phyloP scores from a whole-genome alignment of 2,113 vertebrate genomes.

The Nerophis lumbriciformis region DNA sequence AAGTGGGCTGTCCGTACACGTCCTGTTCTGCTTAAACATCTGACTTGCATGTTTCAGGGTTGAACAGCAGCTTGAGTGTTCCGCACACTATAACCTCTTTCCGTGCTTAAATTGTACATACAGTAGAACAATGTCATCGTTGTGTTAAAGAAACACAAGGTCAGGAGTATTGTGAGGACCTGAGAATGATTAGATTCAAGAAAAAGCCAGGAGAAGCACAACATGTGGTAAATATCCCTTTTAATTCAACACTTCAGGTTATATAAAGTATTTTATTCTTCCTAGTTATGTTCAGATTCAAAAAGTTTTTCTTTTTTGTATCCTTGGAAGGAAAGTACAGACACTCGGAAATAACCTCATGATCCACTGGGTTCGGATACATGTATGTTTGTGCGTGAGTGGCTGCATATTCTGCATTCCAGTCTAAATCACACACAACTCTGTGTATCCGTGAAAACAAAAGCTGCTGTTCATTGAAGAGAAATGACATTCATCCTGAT shows the following conservation, averaged over 20 bases:
- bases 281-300: too few species aligned
- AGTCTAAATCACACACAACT: conserved; percentile 44
- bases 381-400: background rate
- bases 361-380: background rate
- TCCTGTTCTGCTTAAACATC: conserved; percentile 15
- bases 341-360: too few species aligned
- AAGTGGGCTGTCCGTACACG: background rate
- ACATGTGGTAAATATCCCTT: background rate
- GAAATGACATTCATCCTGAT: conserved; percentile 22
- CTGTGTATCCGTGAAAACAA: conserved; percentile 36
- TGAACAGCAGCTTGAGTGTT: background rate
- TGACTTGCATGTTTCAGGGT: conserved; percentile 4
- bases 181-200: background rate
- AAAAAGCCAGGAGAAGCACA: background rate
- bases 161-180: background rate
- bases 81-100: background rate
- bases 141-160: background rate
- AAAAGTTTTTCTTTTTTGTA: too few species aligned
- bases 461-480: conserved; percentile 41
- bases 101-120: background rate
- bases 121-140: background rate
- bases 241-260: background rate
- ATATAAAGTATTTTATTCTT: too few species aligned
- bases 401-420: conserved; percentile 30
- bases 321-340: background rate